Evolutionary conservation across 2,888 invertebrate species (phyloP), one percentile per base, ranked within the genome.

Genomic region (Cephonodes hylas): DNA sequence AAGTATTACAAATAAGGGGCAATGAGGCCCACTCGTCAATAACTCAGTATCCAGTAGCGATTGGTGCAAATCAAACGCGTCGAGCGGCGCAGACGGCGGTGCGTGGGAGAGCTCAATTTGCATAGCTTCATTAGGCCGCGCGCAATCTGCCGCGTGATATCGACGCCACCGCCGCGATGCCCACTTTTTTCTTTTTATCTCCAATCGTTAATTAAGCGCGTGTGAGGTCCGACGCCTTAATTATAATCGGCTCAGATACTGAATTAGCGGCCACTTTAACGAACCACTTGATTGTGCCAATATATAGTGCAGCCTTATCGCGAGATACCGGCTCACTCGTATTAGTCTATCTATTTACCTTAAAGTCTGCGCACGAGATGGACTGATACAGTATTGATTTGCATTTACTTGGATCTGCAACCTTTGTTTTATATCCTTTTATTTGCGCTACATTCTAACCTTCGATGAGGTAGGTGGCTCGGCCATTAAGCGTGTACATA

Each of bases 161-260:
- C 72, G 53, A 60, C 62, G 63, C 63, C 59, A 25, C 57, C 65
- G 68, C 67, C 72, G 68, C 72, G 70, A 70, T 69, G 72, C 70
- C 68, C 67, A 67, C 65, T 67, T 48, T 59, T 69, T 68, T 75
- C 73, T 77, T 71, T 73, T 76, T 68, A 70, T 77, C 71, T 8
- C 15, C 48, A 70, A 66, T 76, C 78, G 77, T 85, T 85, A 85
- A 86, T 86, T 85, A 84, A 85, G 73, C 75, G 68, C 76, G 87
- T 83, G 87, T 87, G 87, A 85, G 87, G 87, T 87, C 86, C 81
- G 67, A 81, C 87, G 85, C 87, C 80, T 85, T 83, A 77, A 80
- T 80, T 85, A 80, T 86, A 84, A 86, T 84, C 84, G 83, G 73
- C 71, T 67, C 71, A 74, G 80, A 79, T 79, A 75, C 76, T 66